Percentiles rank a stretch among this genome's conserved stretches.
Conservation (phyloP, 2,888 invertebrate species). For the Acanthococcus lagerstroemiae region DNA sequence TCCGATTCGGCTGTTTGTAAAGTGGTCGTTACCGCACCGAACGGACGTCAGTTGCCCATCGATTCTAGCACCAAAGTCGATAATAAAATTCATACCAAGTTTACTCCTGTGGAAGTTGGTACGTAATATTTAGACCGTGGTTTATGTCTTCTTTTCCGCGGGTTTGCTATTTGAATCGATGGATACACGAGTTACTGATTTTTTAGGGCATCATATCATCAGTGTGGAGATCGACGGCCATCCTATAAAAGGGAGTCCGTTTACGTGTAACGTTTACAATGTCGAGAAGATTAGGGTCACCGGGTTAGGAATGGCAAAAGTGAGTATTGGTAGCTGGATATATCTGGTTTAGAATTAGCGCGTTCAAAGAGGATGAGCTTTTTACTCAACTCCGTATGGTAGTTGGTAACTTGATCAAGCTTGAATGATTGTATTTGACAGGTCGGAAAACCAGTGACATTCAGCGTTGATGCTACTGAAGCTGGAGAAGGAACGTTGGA, state of each 20-base stretch:
- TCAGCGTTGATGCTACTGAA: conserved; percentile 87
- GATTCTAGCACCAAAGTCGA: conserved; percentile 47
- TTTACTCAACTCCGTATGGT: no score
- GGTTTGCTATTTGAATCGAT: no score
- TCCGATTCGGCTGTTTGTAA: conserved; percentile 40
- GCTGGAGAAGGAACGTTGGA: conserved; percentile 90
- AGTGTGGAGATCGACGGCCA: conserved; percentile 72
- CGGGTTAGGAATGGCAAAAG: conserved; percentile 50
- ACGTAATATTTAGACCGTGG: background rate
- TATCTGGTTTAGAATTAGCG: no score
- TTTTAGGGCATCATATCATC: conserved; percentile 67
- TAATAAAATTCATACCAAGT: conserved; percentile 54
- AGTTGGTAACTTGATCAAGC: no score
- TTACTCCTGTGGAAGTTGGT: conserved; percentile 49
- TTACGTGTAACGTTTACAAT: conserved; percentile 89
- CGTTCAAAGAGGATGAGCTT: no score
- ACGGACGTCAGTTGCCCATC: conserved; percentile 52
- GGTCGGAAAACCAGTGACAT: conserved; percentile 78
- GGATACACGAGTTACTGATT: no score
- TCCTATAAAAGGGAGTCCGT: conserved; percentile 81
- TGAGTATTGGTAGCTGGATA: conserved; percentile 40
- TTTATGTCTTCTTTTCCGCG: no score
- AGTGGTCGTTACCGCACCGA: conserved; percentile 37
- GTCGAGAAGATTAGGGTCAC: conserved; percentile 52
- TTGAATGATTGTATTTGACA: no score